Conservation (phyloP, 2,797 vertebrate genomes). For the Danio kyathit region DNA sequence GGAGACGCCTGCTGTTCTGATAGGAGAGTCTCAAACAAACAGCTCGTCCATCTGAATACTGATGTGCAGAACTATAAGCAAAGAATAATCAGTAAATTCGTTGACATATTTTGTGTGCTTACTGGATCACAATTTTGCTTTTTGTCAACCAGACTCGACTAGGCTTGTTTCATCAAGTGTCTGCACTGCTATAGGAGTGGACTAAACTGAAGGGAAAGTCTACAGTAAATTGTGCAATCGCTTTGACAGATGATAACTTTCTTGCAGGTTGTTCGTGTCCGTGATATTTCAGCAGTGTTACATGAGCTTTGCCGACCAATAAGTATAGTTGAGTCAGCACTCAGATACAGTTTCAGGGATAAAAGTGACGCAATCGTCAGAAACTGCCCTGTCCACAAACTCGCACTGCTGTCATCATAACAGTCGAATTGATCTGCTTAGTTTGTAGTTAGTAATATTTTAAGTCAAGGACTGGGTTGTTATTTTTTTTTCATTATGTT, state of each 20-base stretch:
- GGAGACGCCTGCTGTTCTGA: constrained; percentile 40
- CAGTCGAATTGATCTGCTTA: background rate
- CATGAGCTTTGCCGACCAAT: constrained; percentile 42
- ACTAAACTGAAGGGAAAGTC: background rate
- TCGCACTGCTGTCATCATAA: background rate
- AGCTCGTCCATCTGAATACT: constrained; percentile 45
- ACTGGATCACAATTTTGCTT: background rate
- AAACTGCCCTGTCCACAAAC: constrained; percentile 37
- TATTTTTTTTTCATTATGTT: background rate
- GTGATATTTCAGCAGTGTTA: constrained; percentile 40
- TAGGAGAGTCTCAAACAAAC: constrained; percentile 38
- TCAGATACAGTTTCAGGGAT: constrained; percentile 1
- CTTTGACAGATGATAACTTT: constrained; percentile 20
- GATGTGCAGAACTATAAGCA: constrained; percentile 28
- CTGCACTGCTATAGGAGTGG: background rate
- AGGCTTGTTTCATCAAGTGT: background rate
- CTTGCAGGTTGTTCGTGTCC: constrained; percentile 14
- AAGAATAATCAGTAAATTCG: background rate
- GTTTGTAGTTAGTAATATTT: background rate
- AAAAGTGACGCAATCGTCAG: constrained; percentile 53
- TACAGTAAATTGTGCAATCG: background rate
- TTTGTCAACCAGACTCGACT: background rate
- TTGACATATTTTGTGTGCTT: background rate
- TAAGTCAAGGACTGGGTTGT: background rate
- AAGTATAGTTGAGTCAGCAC: constrained; percentile 46